Base-by-base conservation (phyloP, 2,113 vertebrate genomes). In the Agapornis roseicollis region DNA sequence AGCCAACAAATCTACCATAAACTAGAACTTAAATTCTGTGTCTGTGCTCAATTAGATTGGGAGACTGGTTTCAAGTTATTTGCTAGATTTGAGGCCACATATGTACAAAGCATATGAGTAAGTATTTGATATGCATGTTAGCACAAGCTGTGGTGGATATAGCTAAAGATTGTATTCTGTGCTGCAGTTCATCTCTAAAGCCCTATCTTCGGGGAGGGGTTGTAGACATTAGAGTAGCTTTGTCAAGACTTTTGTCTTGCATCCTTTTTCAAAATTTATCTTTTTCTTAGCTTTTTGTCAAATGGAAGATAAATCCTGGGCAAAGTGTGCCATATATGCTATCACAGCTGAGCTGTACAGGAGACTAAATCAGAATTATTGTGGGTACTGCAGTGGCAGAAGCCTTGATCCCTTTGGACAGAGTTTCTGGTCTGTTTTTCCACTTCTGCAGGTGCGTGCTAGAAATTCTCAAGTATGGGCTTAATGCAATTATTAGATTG, bases 161-260 rank as follows among this genome's bases (percentile, higher is more conserved):
- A 17, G 24, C 25, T 61, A 6, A 73, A 29, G 60, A 15, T 0
- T 69, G 18, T 58, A 1, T 55, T 64, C 39, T 72, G 3, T 80
- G 44, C 33, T 87, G 24, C 33, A 11, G 12, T 55, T 91, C 7
- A 17, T 33, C 28, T 64, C n/a, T 53, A 41, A 73, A 84, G 18
- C 22, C 10, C 3, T 6, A 8, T 3, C 1, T 6, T 14, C 42
- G 23, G 33, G 23, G 11, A 39, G 6, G 20, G 11, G 4, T 29
- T 81, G 37, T 27, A 79, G 20, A 25, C 12, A 7, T 73, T 55
- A 42, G 12, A 39, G 27, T 65, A 37, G 31, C 6, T 56, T 63
- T 58, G 20, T 71, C n/a, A 68, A 89, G 13, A 10, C 13, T 83
- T 74, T 33, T 56, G 14, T 31, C 29, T 82, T 1, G 1, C 11